phyloP scores from a whole-genome alignment of 2,797 vertebrate genomes.

The Ciconia nigra region DNA sequence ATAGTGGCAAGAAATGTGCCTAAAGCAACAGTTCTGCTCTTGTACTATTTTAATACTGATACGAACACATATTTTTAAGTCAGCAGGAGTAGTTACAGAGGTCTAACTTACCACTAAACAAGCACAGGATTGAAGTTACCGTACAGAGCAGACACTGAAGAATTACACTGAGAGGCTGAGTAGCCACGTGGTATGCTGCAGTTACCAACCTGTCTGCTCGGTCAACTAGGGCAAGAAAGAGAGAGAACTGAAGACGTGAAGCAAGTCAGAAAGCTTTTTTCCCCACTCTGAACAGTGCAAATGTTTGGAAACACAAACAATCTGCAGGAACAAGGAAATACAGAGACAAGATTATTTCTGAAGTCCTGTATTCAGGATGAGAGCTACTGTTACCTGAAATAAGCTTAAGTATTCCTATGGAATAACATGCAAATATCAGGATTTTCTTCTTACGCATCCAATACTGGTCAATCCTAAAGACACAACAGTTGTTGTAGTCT shows the following conservation, averaged over 20 bases:
- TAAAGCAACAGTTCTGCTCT: constrained; percentile 29
- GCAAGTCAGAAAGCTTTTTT: background rate
- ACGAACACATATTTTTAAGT: background rate
- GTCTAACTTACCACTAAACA: background rate
- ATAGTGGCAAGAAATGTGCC: constrained; percentile 35
- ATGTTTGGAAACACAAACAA: background rate
- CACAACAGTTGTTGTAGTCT: background rate
- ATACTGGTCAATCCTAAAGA: background rate
- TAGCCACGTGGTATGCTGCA: background rate
- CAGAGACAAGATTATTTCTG: background rate
- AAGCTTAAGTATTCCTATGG: background rate
- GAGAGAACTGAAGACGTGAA: background rate
- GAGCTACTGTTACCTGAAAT: background rate
- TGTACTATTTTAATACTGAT: constrained; percentile 66
- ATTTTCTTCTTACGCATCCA: background rate
- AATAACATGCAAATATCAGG: background rate
- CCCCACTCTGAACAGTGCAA: background rate
- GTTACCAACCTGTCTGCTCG: background rate
- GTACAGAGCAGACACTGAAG: background rate
- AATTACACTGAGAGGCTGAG: background rate
- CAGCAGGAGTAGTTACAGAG: background rate
- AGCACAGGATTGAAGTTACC: background rate
- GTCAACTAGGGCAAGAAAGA: background rate
- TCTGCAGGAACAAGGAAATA: background rate
- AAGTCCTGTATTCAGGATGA: background rate